Conservation (phyloP, 2,888 invertebrate genomes). For the Andrena chrysosceles region DNA sequence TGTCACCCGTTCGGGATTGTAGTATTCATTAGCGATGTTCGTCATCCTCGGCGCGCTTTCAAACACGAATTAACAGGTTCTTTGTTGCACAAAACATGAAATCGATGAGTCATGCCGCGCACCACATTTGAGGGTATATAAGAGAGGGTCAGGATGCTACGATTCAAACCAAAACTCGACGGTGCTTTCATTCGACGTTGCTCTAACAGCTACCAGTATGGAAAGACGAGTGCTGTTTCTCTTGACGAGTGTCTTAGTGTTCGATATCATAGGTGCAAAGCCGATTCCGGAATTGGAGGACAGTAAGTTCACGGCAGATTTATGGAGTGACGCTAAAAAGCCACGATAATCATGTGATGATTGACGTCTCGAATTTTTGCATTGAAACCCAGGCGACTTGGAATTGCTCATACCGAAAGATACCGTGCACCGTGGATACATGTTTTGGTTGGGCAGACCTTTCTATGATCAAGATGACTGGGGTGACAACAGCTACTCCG, state of each 20-base stretch:
- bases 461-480: slow-evolving; percentile 67
- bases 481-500: slow-evolving; percentile 46
- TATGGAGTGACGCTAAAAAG: background rate
- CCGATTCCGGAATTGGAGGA: slow-evolving; percentile 38
- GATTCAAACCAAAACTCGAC: slow-evolving; percentile 47
- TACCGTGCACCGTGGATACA: slow-evolving; percentile 60
- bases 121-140: slow-evolving; percentile 52
- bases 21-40: slow-evolving; percentile 52
- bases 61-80: slow-evolving; percentile 51
- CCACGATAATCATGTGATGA: too few species aligned
- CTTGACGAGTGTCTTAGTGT: slow-evolving; percentile 21
- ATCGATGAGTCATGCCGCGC: slow-evolving; percentile 12
- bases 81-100: slow-evolving; percentile 22
- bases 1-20: slow-evolving; percentile 38
- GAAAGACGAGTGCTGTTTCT: slow-evolving; percentile 7
- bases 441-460: slow-evolving; percentile 70
- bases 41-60: slow-evolving; percentile 39
- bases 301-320: slow-evolving; percentile 46
- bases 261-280: slow-evolving; percentile 30
- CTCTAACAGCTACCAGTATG: background rate
- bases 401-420: slow-evolving; percentile 58
- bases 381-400: slow-evolving; percentile 43
- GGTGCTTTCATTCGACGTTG: slow-evolving; percentile 22
- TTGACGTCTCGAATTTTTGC: background rate
- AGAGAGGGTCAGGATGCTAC: slow-evolving; percentile 15